Base-by-base conservation (phyloP, 2,113 vertebrate genomes). In the Verasper variegatus region DNA sequence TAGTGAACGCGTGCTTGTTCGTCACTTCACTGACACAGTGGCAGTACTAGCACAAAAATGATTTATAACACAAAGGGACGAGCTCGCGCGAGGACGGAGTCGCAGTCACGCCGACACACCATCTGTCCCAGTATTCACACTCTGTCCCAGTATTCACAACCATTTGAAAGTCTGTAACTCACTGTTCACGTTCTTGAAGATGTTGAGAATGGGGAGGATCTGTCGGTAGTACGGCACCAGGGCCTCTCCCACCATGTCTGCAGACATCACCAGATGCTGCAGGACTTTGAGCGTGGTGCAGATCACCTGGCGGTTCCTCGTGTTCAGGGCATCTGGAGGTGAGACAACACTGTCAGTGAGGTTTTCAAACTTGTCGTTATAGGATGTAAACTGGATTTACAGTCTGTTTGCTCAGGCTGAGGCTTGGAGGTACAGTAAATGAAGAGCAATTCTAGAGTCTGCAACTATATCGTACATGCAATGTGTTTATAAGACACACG, bases 121-220 rank as follows among this genome's bases (percentile, higher is more conserved):
- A 72, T 76, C 68, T 80, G 77, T 63, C 57, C 55, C 8, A 1
- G 3, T 68, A 68, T 56, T 40, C 63, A 76, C 60, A 76, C 55
- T 45, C 24, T 80, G 77, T 63, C 57, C 55, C 8, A 1, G 3
- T 68, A 68, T 56, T 40, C 63, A 76, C 24, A 40, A 52, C 58
- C 62, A 24, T 51, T 66, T 68, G 31, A 23, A 27, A 20, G 14
- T 37, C 49, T 63, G 23, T 70, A 52, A 95, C 97, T 97, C 90
- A 98, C 97, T 93, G 76, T 97, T 96, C 94, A 95, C 93, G 82
- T 97, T 95, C 95, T 98, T 99, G 89, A 98, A 99, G 93, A 99
- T 96, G 95, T 96, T 98, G 88, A 99, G 88, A 83, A 99, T 92
- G 27, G 96, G 96, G 18, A 99, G 96, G 90, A 99, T 97, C 88